These are phyloP conservation scores for Falco biarmicus DNA, from an alignment of 2,797 vertebrate species.

Conservation along the genomic window DNA sequence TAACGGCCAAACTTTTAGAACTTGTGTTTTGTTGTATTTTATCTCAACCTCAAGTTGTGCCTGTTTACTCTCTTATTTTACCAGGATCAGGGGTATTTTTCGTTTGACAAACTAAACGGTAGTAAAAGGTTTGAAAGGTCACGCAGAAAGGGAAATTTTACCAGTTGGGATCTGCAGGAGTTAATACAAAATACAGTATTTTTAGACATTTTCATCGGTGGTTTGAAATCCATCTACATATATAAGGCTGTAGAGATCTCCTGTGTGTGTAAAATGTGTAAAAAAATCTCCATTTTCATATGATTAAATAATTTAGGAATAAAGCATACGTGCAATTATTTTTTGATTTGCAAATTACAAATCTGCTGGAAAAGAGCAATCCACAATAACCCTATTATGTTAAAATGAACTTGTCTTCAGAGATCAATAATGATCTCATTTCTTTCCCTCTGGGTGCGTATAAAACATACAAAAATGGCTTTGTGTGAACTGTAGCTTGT, in stretches of 20 bases:
- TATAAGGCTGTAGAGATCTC: neutral
- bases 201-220: neutral
- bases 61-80: neutral
- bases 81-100: neutral
- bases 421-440: neutral
- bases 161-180: neutral
- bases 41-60: neutral
- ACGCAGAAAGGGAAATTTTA: neutral
- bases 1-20: neutral
- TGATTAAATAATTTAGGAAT: neutral
- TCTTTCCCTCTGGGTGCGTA: neutral
- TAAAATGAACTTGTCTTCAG: neutral
- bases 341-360: neutral
- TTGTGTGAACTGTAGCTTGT: neutral
- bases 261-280: no score
- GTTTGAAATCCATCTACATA: neutral
- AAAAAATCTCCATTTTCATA: neutral
- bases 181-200: neutral
- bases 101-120: neutral
- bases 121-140: neutral
- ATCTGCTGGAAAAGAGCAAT: neutral
- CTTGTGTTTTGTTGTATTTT: neutral
- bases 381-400: neutral
- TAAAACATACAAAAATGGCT: neutral
- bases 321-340: neutral